Evolutionary conservation across 2,113 vertebrate species (phyloP).

Genomic region (Pangasianodon gigas): DNA sequence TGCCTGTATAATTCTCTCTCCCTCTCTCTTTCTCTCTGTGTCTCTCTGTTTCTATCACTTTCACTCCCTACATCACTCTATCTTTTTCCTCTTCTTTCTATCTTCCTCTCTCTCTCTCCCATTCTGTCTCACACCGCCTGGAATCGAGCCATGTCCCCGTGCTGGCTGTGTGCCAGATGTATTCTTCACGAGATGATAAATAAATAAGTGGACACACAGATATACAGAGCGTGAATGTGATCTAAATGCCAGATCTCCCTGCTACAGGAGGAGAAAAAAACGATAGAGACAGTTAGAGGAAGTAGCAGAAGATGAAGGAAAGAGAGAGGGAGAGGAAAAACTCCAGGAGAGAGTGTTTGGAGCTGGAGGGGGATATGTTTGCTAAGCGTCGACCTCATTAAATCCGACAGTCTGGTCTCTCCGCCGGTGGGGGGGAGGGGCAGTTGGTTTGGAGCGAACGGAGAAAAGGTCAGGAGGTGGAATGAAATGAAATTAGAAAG

Average conservation of each 20-base stretch:
- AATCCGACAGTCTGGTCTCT: conserved; percentile 62
- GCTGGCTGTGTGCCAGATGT: conserved; percentile 41
- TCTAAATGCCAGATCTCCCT: conserved; percentile 67
- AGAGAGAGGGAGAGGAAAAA: neutral
- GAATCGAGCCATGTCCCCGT: neutral
- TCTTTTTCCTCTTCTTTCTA: neutral
- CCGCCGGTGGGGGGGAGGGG: conserved; percentile 56
- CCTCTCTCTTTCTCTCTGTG: neutral
- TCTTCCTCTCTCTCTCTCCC: neutral
- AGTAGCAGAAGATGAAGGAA: neutral
- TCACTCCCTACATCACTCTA: neutral
- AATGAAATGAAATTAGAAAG: conserved; percentile 69
- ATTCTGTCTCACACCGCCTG: neutral
- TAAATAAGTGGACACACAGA: conserved; percentile 67
- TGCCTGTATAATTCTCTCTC: neutral
- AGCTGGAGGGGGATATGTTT: conserved; percentile 68
- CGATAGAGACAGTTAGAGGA: neutral
- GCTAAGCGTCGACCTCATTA: conserved; percentile 72
- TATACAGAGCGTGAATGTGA: conserved; percentile 65
- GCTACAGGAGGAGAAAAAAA: neutral
- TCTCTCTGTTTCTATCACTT: neutral
- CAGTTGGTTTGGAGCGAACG: conserved; percentile 59
- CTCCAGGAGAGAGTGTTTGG: conserved; percentile 53
- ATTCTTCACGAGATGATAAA: conserved; percentile 73
- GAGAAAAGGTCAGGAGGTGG: conserved; percentile 68